phyloP scores from a whole-genome alignment of 2,797 vertebrate genomes.

The Sarcoramphus papa region DNA sequence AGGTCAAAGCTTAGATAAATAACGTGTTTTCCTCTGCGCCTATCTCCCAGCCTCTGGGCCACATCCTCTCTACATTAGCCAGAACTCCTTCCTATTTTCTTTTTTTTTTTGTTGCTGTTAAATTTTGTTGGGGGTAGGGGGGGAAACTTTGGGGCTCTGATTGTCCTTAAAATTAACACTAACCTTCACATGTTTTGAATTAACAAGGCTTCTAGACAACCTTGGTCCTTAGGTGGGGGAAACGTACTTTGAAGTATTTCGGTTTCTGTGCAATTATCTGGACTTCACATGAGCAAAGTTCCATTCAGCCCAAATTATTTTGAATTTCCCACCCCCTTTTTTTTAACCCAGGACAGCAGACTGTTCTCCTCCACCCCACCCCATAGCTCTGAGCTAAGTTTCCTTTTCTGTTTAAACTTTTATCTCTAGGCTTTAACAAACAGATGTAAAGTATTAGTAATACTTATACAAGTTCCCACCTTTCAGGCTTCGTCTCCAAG shows the following conservation, averaged over 20 bases:
- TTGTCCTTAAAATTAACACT: not conserved
- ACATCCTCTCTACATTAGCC: not conserved
- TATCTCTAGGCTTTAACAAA: not conserved
- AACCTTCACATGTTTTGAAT: slow-evolving; percentile 40
- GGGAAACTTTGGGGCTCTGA: not conserved
- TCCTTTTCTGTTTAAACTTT: not conserved
- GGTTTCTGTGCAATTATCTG: not conserved
- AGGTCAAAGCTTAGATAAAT: slow-evolving; percentile 53
- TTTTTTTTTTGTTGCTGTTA: not conserved
- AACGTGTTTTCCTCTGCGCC: not conserved
- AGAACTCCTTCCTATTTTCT: not conserved
- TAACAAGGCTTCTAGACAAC: not conserved
- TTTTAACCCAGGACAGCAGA: not conserved
- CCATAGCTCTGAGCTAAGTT: slow-evolving; percentile 37
- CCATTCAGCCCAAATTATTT: not conserved
- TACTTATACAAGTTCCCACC: not conserved
- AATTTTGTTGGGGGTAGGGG: not conserved
- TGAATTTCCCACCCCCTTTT: not conserved
- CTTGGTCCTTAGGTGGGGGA: not conserved
- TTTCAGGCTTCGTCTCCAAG: slow-evolving; percentile 42
- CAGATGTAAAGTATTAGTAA: slow-evolving; percentile 26
- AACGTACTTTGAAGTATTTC: slow-evolving; percentile 26
- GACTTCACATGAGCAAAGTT: slow-evolving; percentile 14
- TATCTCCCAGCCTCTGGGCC: slow-evolving; percentile 7
- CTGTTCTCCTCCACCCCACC: not conserved